Percentiles rank a stretch among this genome's conserved stretches.
Conservation (phyloP, 2,113 vertebrate species). For the Trogon melanurus region DNA sequence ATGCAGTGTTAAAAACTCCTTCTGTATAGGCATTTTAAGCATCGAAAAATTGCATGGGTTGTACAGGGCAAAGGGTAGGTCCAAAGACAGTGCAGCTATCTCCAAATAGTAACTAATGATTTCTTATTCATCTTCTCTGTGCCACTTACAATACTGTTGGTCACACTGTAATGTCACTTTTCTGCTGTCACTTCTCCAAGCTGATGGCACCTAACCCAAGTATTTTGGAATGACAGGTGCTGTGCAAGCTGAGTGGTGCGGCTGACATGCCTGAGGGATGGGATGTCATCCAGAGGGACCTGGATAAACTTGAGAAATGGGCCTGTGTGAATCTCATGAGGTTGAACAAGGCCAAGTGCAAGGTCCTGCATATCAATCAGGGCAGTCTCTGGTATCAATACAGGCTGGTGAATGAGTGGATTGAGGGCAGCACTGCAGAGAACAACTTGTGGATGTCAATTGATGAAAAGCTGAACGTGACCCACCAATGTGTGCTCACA, state of each 20-base stretch:
- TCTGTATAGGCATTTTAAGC: not conserved
- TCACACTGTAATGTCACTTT: not conserved
- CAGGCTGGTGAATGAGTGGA: not conserved
- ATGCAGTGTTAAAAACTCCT: not conserved
- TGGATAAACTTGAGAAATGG: not conserved
- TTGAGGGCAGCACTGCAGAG: not conserved
- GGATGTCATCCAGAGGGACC: not conserved
- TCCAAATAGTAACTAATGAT: not conserved
- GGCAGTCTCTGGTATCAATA: not conserved
- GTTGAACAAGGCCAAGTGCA: not conserved
- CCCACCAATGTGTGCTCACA: accelerated
- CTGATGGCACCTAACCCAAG: not conserved
- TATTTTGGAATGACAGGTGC: not conserved
- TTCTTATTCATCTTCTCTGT: not conserved
- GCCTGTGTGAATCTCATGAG: not conserved
- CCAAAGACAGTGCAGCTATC: not conserved
- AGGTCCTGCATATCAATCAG: not conserved
- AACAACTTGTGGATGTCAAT: not conserved
- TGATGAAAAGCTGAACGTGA: not conserved
- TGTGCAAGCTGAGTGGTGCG: not conserved
- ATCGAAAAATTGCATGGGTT: not conserved
- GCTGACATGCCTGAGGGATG: accelerated
- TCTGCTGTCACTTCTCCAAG: not conserved
- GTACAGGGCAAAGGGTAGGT: not conserved
- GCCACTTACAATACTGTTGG: not conserved